Base-by-base conservation (phyloP, 2,888 invertebrate genomes). In the Xestia ashworthii region DNA sequence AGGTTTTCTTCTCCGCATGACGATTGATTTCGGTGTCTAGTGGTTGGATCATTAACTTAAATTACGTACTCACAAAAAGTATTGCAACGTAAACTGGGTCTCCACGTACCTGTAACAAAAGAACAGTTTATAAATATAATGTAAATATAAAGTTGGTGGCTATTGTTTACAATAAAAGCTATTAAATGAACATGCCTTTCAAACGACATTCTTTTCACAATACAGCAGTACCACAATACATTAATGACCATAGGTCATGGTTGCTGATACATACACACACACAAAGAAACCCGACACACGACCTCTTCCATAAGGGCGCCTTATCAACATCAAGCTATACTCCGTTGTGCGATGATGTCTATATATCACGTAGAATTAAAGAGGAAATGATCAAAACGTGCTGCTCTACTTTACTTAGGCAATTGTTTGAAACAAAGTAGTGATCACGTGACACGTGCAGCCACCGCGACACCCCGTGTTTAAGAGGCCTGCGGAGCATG, bases 51-150 rank as follows among this genome's bases (percentile, higher is more conserved):
- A 58, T 58, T 64, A 5, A 65, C 8, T 12, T 14, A 4, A n/a
- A 5, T 12, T 19, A 46, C 1, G 6, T 78, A 80, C 80, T 78
- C 11, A 69, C 80, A 1, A n/a, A 38, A 32, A n/a, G 9, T 14
- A 25, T 44, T 8, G 2, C 6, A n/a, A 1, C 16, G 5, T 70
- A 8, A 60, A n/a, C 50, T 38, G 11, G 16, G 11, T 22, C 12
- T 25, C 22, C 64, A 68, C 82, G 9, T 82, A 82, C 82, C 86
- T 82, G 86, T 16, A 82, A 81, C 50, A 69, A 6, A 64, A 68
- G 2, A 50, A 38, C 1, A 44, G 4, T 1, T 50, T 8, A 44
- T 72, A 53, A 65, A 41, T 60, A 68, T 5, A 38, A 38, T 9
- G 11, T 38, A 62, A 38, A 32, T 19, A 11, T 19, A 25, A 14